Evolutionary conservation across 35 echinoderm and acorn worm genomes (phyloP), one percentile per base, ranked within the genome.

Genomic region (Acanthaster planci): DNA sequence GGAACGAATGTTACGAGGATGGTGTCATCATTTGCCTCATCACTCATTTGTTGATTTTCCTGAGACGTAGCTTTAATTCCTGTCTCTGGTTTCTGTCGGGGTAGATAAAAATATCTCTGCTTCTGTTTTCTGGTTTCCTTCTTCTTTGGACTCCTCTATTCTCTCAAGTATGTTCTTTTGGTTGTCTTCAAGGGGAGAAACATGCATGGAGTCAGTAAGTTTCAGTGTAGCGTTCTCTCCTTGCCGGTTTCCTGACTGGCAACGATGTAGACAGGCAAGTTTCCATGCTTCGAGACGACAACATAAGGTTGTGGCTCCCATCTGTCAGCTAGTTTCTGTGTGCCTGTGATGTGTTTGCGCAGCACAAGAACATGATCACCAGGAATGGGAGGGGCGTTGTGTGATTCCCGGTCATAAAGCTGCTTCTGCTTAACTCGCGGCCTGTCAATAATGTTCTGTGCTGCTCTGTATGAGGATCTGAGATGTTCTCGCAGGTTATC

Each of bases 181-280:
- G 42, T 47, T 47, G 42, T 47, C 42, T 47, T 47, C 42, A 47
- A 47, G 12, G 42, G 42, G 42, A 47, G 12, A 47, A 47, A 47
- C 42, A 47, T 47, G 42, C 42, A 47, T 4, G 42, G 42, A 47
- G 42, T 47, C 4, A 47, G 42, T 47, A 47, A 12, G 12, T 47
- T 47, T 12, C 42, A 12, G 12, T 47, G 42, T 12, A 47, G 12
- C 12, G 42, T 47, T 47, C 42, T 47, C 34, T 68, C 60, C 34
- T 68, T 68, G 23, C 60, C 60, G 23, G 23, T 34, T 2, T 12
- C 12, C 10, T 31, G 27, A 35, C 10, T 31, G 23, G 8, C 21
- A 55, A 83, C 80, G 9, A 23, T 83, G 54, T 56, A 83, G 8
- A 83, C 54, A 16, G 80, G 80, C 18, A 55, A 54, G 39, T 83